Conservation (phyloP, 2,113 vertebrate genomes). For the Pantherophis guttatus region DNA sequence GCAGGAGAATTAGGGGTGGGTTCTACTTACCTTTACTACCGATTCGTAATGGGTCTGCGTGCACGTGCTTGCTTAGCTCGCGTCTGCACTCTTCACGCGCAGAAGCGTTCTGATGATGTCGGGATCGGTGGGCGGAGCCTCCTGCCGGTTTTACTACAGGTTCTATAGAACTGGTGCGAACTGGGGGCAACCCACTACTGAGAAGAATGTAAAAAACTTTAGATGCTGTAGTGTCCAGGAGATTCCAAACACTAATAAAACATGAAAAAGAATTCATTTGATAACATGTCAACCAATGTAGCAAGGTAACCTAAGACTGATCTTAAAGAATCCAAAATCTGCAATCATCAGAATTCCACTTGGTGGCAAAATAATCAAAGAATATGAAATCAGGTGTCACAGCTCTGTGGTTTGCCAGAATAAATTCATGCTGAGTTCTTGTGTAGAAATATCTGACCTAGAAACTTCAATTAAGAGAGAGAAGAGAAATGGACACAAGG, state of each 20-base stretch:
- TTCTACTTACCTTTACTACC: too few species aligned
- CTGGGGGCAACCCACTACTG: too few species aligned
- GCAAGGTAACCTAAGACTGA: background rate
- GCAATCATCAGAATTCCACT: background rate
- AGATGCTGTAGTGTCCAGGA: background rate
- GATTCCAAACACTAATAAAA: background rate
- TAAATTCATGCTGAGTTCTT: background rate
- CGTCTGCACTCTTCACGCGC: too few species aligned
- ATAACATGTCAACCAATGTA: background rate
- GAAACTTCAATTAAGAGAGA: conserved; percentile 29
- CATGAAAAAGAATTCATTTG: background rate
- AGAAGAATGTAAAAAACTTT: background rate
- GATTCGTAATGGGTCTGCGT: too few species aligned
- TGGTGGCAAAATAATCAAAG: background rate
- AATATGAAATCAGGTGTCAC: background rate
- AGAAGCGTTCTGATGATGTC: too few species aligned
- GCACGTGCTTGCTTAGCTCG: too few species aligned
- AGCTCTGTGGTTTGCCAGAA: background rate
- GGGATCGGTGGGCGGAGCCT: too few species aligned
- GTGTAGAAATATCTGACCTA: background rate
- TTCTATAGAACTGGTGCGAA: too few species aligned
- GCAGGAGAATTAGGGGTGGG: background rate
- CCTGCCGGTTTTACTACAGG: too few species aligned
- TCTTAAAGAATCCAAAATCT: conserved; percentile 26
- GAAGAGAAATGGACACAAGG: background rate